Evolutionary conservation across 2,797 vertebrate genomes (phyloP), one percentile per base, ranked within the genome.

Genomic region (Anabacerthia variegaticeps): DNA sequence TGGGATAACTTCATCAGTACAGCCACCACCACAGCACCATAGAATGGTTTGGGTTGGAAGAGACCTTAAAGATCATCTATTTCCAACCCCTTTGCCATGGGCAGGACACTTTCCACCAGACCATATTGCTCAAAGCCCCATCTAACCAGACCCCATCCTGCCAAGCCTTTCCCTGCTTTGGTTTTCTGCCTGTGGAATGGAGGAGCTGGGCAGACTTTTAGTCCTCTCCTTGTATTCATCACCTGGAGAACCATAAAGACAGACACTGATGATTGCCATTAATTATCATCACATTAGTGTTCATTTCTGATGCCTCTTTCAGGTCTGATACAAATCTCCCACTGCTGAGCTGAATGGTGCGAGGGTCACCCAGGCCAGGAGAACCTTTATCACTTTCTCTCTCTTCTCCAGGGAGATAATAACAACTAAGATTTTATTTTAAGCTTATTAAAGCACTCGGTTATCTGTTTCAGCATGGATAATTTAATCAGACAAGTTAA

Each of bases 401-500:
- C n/a, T 46, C 62, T 94, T 96, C 85, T 96, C 78, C 59, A 28
- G 73, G 92, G 72, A 97, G 90, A 90, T 77, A 96, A 84, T 86
- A 96, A 93, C 72, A 96, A 82, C 85, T 72, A 68, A 91, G 63
- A 95, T 92, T 96, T 92, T 71, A 69, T 49, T 88, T 91, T 82
- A 95, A 95, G 93, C 86, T 94, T 95, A 95, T 95, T 94, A 93
- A 94, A 92, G 85, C 24, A 34, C 36, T 48, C 30, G 58, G 87
- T 83, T 97, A 96, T 95, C 94, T 96, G 81, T 75, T 86, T 95
- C 92, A 95, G 89, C 72, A 71, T 58, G 65, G 93, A 81, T 93
- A 96, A 92, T 97, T 96, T 93, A 93, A 95, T 92, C 93, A 92
- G 95, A 91, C 26, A 85, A 92, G 76, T 95, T 97, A 97, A 97